These are phyloP conservation scores for Gnathonemus echidnorhynchus DNA, from an alignment of 2,113 vertebrate species.

Conservation along the genomic window DNA sequence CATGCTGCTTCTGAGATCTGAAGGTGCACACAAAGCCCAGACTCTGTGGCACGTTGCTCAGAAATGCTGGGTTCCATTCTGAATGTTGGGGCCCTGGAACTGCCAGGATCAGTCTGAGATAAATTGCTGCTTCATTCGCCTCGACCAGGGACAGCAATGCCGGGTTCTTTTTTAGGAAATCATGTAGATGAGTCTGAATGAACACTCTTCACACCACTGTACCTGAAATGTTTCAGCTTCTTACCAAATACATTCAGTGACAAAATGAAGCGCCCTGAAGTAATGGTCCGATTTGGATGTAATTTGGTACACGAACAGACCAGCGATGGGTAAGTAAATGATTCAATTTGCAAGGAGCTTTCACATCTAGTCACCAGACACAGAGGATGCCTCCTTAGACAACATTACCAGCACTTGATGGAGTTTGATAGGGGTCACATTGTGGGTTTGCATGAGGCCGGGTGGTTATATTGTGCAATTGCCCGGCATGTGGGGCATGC, in stretches of 20 bases:
- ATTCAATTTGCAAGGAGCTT: no score
- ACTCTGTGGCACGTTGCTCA: background rate
- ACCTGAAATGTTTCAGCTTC: background rate
- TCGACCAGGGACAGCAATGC: background rate
- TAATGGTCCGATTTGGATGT: no score
- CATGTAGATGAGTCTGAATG: background rate
- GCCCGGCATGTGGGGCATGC: no score
- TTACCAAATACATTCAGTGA: background rate
- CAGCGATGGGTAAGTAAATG: no score
- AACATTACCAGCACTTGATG: no score
- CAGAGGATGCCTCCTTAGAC: no score
- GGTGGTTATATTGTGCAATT: no score
- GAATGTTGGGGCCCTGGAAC: background rate
- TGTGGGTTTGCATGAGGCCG: no score
- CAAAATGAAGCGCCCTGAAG: no score
- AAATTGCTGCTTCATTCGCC: background rate
- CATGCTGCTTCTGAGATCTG: background rate
- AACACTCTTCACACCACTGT: background rate
- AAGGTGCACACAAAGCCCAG: background rate
- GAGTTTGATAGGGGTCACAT: no score
- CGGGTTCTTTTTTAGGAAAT: background rate
- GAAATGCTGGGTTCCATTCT: background rate
- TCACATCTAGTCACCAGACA: no score
- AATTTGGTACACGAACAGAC: no score
- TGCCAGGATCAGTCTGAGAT: background rate